Evolutionary conservation across 2,797 vertebrate genomes (phyloP), one percentile per base, ranked within the genome.

Genomic region (Melanogrammus aeglefinus): DNA sequence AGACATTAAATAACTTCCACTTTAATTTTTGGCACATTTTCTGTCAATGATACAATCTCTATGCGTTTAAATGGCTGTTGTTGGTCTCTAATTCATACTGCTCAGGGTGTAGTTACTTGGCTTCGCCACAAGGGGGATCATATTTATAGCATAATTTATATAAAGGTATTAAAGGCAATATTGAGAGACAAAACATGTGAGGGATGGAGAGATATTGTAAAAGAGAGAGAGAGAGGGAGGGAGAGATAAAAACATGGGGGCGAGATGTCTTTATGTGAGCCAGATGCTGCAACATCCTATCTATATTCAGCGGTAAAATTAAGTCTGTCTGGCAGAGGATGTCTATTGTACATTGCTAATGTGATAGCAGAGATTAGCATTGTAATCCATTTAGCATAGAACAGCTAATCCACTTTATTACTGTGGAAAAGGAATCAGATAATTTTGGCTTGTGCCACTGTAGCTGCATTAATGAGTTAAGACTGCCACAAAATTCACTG

Each of bases 311-410:
- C 80, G 78, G 77, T 79, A 81, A 87, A 88, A 86, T 86, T 79
- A 89, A 89, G 90, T 88, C 89, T 85, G 83, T 83, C 90, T 88
- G 83, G 77, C 86, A 87, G 78, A 75, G 84, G 76, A 73, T 88
- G 90, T 91, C 91, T 91, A 92, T 93, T 92, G 90, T 91, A 84
- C 88, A 70, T 83, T 87, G 88, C 89, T 94, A 91, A 93, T 94
- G 91, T 93, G 94, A 95, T 94, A 92, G 88, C 86, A 86, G 90
- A 94, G 94, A 95, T 95, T 94, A 95, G 88, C 87, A 89, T 91
- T 94, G 93, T 95, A 95, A 95, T 95, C 94, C 94, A 93, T 92
- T 95, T 93, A 94, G 89, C 88, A 93, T 93, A 91, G 89, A 91
- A 80, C 87, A 91, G 89, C 85, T 94, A 95, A 95, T 94, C 94